A percentile compares a stretch with the other conserved stretches of the same genome.
Evolutionary conservation across 2,797 vertebrate species (phyloP).

Genomic region (Cynodonichthys magdalenae): DNA sequence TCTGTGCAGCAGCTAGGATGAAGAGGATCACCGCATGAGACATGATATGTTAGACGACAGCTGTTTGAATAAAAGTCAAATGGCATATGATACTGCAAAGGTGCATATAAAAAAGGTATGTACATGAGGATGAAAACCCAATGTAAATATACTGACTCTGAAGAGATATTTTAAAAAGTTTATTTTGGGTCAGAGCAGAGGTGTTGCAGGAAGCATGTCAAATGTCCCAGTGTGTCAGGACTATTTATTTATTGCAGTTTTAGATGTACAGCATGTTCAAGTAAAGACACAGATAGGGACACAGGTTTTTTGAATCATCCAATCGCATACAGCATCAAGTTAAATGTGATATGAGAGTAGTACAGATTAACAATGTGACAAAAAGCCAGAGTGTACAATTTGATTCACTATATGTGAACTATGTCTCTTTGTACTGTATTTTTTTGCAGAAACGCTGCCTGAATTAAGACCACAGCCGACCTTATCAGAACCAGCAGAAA

Average conservation of each 20-base stretch:
- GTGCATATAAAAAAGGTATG: conserved; percentile 13
- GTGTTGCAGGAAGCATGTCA: conserved; percentile 38
- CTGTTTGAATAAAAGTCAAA: conserved; percentile 32
- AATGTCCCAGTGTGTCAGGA: conserved; percentile 33
- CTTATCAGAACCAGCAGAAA: conserved; percentile 11
- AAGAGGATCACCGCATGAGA: conserved; percentile 30
- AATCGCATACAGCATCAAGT: too few relatives aligned
- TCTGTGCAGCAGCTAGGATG: conserved; percentile 37
- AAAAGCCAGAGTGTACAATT: background rate
- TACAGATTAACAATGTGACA: background rate
- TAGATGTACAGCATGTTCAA: conserved; percentile 2
- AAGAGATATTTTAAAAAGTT: conserved; percentile 54
- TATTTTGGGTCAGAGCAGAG: conserved; percentile 46
- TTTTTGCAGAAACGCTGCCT: conserved; percentile 9
- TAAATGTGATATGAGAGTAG: too few relatives aligned
- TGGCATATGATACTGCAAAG: background rate
- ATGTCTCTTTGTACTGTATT: background rate
- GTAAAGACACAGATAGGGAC: conserved; percentile 4
- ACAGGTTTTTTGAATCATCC: too few relatives aligned
- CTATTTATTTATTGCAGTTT: background rate
- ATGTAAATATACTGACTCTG: conserved; percentile 35
- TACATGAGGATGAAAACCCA: conserved; percentile 4
- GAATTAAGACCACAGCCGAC: conserved; percentile 11
- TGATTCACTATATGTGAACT: conserved; percentile 4
- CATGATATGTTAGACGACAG: conserved; percentile 17